Evolutionary conservation across 2,888 invertebrate genomes (phyloP).

Genomic region (Stenotaenia linearis): DNA sequence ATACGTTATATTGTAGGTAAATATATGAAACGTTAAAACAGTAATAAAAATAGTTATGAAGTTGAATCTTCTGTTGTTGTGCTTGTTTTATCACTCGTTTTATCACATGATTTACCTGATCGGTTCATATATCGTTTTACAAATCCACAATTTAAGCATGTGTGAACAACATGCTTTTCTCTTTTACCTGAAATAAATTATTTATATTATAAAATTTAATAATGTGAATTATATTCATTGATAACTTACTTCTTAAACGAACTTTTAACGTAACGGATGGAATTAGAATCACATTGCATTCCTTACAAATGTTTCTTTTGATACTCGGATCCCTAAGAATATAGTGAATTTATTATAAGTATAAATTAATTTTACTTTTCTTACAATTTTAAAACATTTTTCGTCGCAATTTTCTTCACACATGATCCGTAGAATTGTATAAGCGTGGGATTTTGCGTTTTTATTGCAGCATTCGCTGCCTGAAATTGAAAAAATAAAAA

Average conservation of each 20-base stretch:
- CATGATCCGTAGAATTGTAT: neutral
- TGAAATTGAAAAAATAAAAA: neutral
- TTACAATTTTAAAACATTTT: conserved; percentile 24
- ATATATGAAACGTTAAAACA: neutral
- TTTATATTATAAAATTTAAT: too few species aligned
- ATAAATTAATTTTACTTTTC: neutral
- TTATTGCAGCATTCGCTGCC: neutral
- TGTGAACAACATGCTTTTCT: neutral
- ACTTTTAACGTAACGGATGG: neutral
- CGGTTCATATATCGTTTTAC: neutral
- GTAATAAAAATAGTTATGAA: neutral
- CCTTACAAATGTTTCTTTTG: neutral
- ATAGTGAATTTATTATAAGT: neutral
- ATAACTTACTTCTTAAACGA: neutral
- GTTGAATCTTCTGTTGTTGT: neutral
- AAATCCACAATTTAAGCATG: neutral
- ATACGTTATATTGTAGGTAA: neutral
- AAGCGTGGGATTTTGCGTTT: neutral
- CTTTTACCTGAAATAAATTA: conserved; percentile 4
- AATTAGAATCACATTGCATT: neutral
- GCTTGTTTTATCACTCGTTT: neutral
- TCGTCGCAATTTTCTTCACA: neutral
- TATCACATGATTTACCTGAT: neutral
- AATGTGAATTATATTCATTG: too few species aligned
- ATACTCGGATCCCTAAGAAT: neutral